phyloP scores from a whole-genome alignment of 2,888 invertebrate species.

The Clanis bilineata region DNA sequence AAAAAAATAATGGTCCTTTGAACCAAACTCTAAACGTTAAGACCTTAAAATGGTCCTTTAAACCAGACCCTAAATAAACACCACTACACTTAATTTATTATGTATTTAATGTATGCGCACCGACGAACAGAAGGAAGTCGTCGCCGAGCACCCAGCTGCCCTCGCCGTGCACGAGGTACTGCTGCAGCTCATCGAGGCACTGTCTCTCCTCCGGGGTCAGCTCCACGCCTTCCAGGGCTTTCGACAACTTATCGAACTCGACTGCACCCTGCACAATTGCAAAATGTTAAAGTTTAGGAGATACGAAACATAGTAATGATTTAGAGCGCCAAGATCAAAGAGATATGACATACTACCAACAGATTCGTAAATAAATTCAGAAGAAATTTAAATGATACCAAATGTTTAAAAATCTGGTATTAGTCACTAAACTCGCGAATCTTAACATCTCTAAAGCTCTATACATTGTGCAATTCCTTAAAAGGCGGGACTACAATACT shows the following conservation, averaged over 20 bases:
- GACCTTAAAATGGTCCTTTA: not conserved
- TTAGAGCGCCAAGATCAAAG: too few relatives aligned
- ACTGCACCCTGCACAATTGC: slow-evolving; percentile 83
- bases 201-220: slow-evolving; percentile 88
- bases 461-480: not conserved
- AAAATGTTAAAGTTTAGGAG: not conserved
- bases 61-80: not conserved
- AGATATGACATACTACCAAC: too few relatives aligned
- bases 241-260: slow-evolving; percentile 88
- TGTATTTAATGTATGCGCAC: slow-evolving; percentile 55
- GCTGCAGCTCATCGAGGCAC: slow-evolving; percentile 91
- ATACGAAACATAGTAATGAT: too few relatives aligned
- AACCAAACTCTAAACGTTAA: not conserved
- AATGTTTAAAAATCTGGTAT: too few relatives aligned
- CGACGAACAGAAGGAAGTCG: slow-evolving; percentile 91
- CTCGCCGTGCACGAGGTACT: slow-evolving; percentile 93
- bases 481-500: not conserved
- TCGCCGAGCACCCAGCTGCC: slow-evolving; percentile 97
- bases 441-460: too few relatives aligned
- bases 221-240: slow-evolving; percentile 85
- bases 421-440: too few relatives aligned
- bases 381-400: too few relatives aligned
- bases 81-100: not conserved
- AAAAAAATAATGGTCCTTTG: too few relatives aligned
- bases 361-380: too few relatives aligned